Percentiles rank a stretch among this genome's conserved stretches.
Conservation (phyloP, 2,113 vertebrate species). For the Saccopteryx bilineata region DNA sequence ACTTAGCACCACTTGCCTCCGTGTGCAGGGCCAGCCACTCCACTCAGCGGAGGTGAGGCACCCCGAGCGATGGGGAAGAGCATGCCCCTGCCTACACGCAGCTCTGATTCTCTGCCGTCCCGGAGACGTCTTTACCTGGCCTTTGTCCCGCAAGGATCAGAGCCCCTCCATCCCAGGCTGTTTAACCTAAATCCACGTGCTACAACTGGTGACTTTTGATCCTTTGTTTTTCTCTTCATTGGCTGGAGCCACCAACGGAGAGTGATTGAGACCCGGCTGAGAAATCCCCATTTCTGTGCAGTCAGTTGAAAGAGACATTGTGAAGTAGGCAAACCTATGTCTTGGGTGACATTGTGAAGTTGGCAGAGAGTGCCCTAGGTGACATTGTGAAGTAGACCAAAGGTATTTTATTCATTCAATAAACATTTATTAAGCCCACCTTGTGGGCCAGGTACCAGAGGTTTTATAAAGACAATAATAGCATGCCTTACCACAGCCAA, state of each 20-base stretch:
- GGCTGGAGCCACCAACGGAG: neutral
- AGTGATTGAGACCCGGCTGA: neutral
- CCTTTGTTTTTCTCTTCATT: neutral
- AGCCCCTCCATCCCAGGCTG: neutral
- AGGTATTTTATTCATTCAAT: neutral
- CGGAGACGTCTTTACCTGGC: neutral
- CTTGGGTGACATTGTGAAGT: slow-evolving; percentile 70
- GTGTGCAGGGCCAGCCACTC: neutral
- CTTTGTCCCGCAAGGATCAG: neutral
- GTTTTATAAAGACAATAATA: neutral
- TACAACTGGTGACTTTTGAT: neutral
- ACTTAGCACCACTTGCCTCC: neutral
- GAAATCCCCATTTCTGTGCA: slow-evolving; percentile 51
- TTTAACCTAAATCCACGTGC: neutral
- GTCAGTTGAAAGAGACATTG: slow-evolving; percentile 61
- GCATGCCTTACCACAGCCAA: neutral
- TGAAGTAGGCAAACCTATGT: slow-evolving; percentile 69
- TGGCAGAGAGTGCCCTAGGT: slow-evolving; percentile 63
- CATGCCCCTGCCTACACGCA: neutral
- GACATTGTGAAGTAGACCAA: slow-evolving; percentile 79
- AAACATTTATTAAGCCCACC: neutral
- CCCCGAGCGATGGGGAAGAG: neutral
- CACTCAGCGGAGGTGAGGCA: neutral
- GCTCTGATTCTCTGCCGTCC: neutral
- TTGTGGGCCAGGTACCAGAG: neutral